Evolutionary conservation across 1,140 invertebrate species (phyloP).

Genomic region (Tetramorium simillimum): DNA sequence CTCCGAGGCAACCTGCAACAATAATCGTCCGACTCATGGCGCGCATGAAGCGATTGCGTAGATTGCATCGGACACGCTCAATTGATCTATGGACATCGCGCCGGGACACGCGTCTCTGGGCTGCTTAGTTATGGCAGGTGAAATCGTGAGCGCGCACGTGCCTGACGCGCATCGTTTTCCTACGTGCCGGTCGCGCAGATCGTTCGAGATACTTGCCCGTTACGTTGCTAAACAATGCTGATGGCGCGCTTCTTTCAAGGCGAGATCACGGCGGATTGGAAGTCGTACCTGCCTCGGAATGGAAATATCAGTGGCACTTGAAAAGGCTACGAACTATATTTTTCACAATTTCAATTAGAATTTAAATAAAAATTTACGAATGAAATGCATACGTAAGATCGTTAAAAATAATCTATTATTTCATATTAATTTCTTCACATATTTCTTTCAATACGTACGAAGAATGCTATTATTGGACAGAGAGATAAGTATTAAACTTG

Average conservation of each 20-base stretch:
- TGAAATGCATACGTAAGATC: neutral
- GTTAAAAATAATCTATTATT: neutral
- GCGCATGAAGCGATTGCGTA: constrained; percentile 25
- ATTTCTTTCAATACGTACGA: too few species aligned
- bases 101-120: constrained; percentile 5
- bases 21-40: constrained; percentile 45
- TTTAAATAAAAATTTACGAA: neutral
- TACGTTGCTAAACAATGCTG: neutral
- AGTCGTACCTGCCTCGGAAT: neutral
- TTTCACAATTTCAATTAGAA: neutral
- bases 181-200: neutral
- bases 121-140: constrained; percentile 25
- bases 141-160: constrained; percentile 6
- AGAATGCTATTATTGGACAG: too few species aligned
- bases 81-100: constrained; percentile 50
- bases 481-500: too few species aligned
- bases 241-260: neutral
- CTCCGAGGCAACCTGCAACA: constrained; percentile 58
- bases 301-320: neutral
- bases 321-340: neutral
- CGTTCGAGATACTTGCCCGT: neutral
- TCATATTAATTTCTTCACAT: neutral
- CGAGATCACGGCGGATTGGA: neutral
- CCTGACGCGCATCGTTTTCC: constrained; percentile 21
- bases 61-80: constrained; percentile 37